Conservation (phyloP, 2,797 vertebrate genomes). For the Jordanella pulchra region DNA sequence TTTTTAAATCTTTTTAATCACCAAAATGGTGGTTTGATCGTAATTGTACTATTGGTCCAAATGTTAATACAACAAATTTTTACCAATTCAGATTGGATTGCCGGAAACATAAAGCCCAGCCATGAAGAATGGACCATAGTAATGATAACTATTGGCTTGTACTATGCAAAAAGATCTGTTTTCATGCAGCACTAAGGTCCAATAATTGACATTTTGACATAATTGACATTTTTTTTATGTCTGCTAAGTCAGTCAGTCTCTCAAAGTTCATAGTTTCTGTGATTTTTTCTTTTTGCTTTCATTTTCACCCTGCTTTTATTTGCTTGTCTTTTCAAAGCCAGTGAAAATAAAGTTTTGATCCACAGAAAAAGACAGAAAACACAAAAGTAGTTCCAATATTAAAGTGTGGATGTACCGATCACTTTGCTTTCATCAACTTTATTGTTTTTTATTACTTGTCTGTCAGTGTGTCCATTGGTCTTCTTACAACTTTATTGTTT, state of each 20-base stretch:
- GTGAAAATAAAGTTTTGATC: constrained; percentile 38
- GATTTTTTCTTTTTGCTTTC: constrained; percentile 16
- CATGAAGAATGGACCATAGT: neutral
- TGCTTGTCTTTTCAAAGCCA: constrained; percentile 19
- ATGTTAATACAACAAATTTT: neutral
- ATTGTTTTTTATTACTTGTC: constrained; percentile 11
- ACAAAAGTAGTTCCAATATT: constrained; percentile 9
- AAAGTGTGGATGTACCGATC: constrained; percentile 11
- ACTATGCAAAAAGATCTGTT: neutral
- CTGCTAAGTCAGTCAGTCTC: neutral
- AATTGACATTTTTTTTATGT: too few relatives aligned
- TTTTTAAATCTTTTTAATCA: neutral
- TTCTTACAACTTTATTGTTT: constrained; percentile 14
- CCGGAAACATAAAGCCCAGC: neutral
- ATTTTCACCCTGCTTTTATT: constrained; percentile 25
- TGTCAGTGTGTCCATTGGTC: constrained; percentile 19
- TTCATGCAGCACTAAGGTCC: neutral
- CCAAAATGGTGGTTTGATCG: neutral
- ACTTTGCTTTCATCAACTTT: constrained; percentile 11
- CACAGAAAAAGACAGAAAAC: constrained; percentile 17
- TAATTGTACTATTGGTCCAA: neutral
- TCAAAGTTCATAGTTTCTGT: neutral
- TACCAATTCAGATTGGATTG: neutral
- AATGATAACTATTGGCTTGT: neutral
- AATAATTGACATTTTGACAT: neutral